Evolutionary conservation across 2,113 vertebrate species (phyloP), one percentile per base, ranked within the genome.

Genomic region (Melanostigma gelatinosum): DNA sequence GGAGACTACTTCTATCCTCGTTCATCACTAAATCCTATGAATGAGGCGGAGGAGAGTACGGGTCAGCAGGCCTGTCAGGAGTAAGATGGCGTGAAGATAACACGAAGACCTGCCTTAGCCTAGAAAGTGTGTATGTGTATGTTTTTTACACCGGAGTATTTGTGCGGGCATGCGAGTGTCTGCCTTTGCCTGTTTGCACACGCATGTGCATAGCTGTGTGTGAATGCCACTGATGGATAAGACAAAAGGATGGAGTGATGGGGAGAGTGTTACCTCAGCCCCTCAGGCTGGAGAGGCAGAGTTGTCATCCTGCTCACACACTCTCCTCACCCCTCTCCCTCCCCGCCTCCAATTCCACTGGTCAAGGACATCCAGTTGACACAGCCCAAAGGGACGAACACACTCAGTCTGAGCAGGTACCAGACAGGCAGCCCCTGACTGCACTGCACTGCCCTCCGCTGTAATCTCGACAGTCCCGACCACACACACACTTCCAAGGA

Each of bases 221-320:
- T 81, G 66, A 84, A 88, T 70, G 79, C 62, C 58, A 52, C 77
- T 82, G 81, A 86, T 84, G 88, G 87, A 75, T 81, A 66, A 84
- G 78, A 80, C 74, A 80, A 70, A 70, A 77, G 75, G 67, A 58
- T 42, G 52, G 34, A 68, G 75, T 40, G 76, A 80, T 68, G 57
- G 18, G 46, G 58, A 16, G 57, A 54, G 83, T 69, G 75, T 87
- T 77, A 83, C 89, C 48, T 85, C 60, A 48, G 63, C 48, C 66
- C 85, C 72, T 70, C 68, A 50, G 87, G 88, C 67, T n/a, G 72
- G 32, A 82, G 73, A 79, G 34, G 44, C 77, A 61, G 67, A 69
- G 29, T 89, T 89, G 85, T 89, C 87, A 89, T 80, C 85, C 86
- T 44, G 70, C 75, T 80, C 91, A 92, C 89, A 88, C 75, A 54